Conservation (phyloP, 2,888 invertebrate species). For the Tupiocoris notatus region DNA sequence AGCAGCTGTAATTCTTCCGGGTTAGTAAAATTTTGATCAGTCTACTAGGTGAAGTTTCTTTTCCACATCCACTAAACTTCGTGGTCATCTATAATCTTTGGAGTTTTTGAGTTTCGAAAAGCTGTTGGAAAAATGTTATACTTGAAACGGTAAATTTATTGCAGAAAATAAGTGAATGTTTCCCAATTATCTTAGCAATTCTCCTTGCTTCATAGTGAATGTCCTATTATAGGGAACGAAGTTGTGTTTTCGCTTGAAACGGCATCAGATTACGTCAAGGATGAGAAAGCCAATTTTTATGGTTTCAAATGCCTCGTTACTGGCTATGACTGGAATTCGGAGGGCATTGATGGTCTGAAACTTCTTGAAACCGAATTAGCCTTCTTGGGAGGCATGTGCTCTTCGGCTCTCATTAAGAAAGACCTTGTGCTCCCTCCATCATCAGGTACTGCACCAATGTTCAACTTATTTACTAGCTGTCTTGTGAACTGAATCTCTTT, state of each 20-base stretch:
- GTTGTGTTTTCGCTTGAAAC: slow-evolving; percentile 94
- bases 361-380: slow-evolving; percentile 87
- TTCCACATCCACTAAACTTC: neutral
- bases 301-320: slow-evolving; percentile 78
- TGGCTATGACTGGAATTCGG: slow-evolving; percentile 76
- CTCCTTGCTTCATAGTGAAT: neutral
- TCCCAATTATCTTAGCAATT: neutral
- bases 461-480: neutral
- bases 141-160: too few species aligned
- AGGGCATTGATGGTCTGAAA: slow-evolving; percentile 60
- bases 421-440: slow-evolving; percentile 68
- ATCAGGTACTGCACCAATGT: slow-evolving; percentile 54
- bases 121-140: too few species aligned
- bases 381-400: slow-evolving; percentile 87
- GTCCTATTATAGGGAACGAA: slow-evolving; percentile 70
- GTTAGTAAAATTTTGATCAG: slow-evolving; percentile 54
- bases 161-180: too few species aligned
- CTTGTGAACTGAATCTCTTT: too few species aligned
- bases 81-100: neutral
- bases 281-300: slow-evolving; percentile 77
- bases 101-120: neutral
- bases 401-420: slow-evolving; percentile 82
- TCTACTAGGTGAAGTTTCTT: slow-evolving; percentile 2
- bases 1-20: slow-evolving; percentile 77
- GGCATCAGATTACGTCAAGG: slow-evolving; percentile 89